These are phyloP conservation scores for Chelmon rostratus DNA, from an alignment of 2,797 vertebrate genomes.

Conservation along the genomic window DNA sequence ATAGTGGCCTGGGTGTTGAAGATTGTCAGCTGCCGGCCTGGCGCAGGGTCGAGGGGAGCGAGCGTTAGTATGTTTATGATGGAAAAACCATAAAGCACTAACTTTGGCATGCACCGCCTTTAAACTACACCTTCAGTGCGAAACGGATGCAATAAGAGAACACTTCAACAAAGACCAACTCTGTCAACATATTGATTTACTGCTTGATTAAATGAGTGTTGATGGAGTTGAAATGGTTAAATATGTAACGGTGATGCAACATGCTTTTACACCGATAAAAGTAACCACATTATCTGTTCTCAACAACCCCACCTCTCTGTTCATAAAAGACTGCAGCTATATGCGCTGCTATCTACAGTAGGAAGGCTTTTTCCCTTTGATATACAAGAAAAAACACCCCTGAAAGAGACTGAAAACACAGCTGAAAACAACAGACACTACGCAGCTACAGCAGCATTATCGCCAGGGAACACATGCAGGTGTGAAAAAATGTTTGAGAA, in stretches of 20 bases:
- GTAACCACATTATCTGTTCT: constrained; percentile 9
- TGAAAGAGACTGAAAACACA: constrained; percentile 30
- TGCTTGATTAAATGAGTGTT: constrained; percentile 18
- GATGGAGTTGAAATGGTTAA: constrained; percentile 28
- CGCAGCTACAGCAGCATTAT: constrained; percentile 42
- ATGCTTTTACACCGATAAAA: constrained; percentile 39
- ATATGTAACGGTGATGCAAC: constrained; percentile 25
- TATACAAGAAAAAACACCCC: constrained; percentile 39
- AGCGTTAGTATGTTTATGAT: background rate
- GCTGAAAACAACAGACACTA: constrained; percentile 43
- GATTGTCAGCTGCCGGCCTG: constrained; percentile 99
- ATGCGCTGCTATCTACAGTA: constrained; percentile 20
- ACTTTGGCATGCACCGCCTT: constrained; percentile 17
- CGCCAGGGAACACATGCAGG: constrained; percentile 44
- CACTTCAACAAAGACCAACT: constrained; percentile 16
- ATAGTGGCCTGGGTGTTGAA: constrained; percentile 99
- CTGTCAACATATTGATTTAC: constrained; percentile 23
- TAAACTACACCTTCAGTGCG: background rate
- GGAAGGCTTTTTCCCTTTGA: constrained; percentile 23
- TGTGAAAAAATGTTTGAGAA: constrained; percentile 37
- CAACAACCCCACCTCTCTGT: constrained; percentile 20
- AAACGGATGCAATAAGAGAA: constrained; percentile 17
- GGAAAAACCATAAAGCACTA: background rate
- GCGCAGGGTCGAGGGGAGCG: constrained; percentile 8
- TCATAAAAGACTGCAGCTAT: constrained; percentile 37